Percentiles rank a stretch among this genome's conserved stretches.
Evolutionary conservation across 2,113 vertebrate genomes (phyloP).

Genomic region (Apodemus sylvaticus): DNA sequence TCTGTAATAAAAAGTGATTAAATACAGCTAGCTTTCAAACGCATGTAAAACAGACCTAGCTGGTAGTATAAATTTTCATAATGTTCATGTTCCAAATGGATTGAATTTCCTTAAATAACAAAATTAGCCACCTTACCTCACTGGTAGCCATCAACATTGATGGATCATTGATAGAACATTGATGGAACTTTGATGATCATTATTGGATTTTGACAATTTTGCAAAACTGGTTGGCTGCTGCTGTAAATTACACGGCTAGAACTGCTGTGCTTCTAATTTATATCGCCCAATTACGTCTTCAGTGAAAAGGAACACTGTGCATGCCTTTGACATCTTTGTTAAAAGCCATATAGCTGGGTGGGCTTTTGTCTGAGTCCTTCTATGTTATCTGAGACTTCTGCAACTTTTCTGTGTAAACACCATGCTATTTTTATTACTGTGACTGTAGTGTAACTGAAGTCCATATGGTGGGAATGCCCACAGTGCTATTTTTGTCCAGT

Average conservation of each 20-base stretch:
- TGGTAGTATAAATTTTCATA: slow-evolving; percentile 66
- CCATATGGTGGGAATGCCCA: background rate
- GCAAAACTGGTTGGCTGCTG: background rate
- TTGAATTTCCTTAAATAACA: slow-evolving; percentile 63
- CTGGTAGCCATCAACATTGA: slow-evolving; percentile 38
- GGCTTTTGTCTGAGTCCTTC: too few relatives aligned
- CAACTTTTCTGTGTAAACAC: background rate
- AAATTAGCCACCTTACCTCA: slow-evolving; percentile 55
- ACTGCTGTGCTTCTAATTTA: background rate
- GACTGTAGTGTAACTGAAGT: background rate
- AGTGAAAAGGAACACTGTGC: background rate
- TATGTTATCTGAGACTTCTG: background rate
- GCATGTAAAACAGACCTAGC: slow-evolving; percentile 52
- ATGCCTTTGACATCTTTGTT: background rate
- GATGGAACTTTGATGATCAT: too few relatives aligned
- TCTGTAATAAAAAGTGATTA: slow-evolving; percentile 76
- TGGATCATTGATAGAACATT: too few relatives aligned
- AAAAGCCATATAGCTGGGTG: background rate
- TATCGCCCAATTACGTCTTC: background rate
- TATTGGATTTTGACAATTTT: slow-evolving; percentile 41
- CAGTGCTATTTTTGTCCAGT: background rate
- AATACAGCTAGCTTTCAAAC: slow-evolving; percentile 69
- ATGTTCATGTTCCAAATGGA: slow-evolving; percentile 66
- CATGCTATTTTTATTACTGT: too few relatives aligned
- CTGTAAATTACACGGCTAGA: background rate